Base-by-base conservation (phyloP, 2,888 invertebrate species). In the Mantis religiosa region DNA sequence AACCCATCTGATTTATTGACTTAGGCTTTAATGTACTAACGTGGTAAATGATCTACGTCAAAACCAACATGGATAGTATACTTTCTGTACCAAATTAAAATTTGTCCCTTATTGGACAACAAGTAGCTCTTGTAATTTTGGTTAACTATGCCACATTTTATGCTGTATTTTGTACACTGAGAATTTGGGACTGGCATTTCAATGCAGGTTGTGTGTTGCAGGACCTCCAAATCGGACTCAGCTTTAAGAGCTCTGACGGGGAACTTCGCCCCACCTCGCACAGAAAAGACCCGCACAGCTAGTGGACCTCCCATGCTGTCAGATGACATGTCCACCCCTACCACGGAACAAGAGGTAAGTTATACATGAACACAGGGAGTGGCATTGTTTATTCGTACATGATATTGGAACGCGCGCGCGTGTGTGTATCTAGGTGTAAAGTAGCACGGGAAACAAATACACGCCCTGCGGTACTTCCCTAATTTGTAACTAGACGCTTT, bases 211-310 rank as follows among this genome's bases (percentile, higher is more conserved):
- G 34, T 87, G 85, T 27, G 34, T 90, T 90, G 47, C 89, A 95
- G 94, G 47, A 94, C 95, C 28, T 94, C 95, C 30, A 96, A 96
- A 92, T 95, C 96, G 0, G 96, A 96, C 91, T 95, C 95, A 28
- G 95, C 95, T 3, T 93, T 95, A 88, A 94, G 96, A 89, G 94
- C 95, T 71, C 93, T 94, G 91, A 93, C 94, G 86, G 95, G 94
- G 89, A 95, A 94, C 90, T 95, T 94, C 92, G 94, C 94, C 87
- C 94, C 95, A 87, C 94, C 94, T 25, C 93, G 95, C 84, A 93
- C 94, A 15, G 96, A 96, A 91, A 96, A 96, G 92, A 94, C 95
- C 47, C 93, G 95, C 90, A 95, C 95, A 41, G 94, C 95, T 83
- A 95, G 95, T 90, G 95, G 95, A 3, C 95, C 95, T 41, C 94